Evolutionary conservation across 2,797 vertebrate genomes (phyloP), one percentile per base, ranked within the genome.

Genomic region (Scarus forsteni): DNA sequence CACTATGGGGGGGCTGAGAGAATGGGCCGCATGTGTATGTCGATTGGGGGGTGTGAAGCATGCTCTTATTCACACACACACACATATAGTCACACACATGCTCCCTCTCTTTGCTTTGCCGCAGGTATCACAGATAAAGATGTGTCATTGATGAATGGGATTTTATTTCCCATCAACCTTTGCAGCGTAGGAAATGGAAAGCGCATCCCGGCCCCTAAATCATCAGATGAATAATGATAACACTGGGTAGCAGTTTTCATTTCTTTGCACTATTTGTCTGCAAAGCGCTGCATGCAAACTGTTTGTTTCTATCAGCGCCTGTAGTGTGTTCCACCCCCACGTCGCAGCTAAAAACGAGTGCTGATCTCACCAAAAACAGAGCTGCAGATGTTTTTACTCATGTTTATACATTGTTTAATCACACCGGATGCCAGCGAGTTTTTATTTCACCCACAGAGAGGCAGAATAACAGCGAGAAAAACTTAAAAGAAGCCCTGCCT

Each of bases 121-220:
- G 80, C 87, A 89, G 84, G 90, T 92, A 90, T 88, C 85, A 64
- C 74, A 93, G 92, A 93, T 93, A 93, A 90, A 94, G 90, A 90
- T 73, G 84, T 92, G 92, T 91, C 93, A 93, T 85, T 93, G 92
- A 93, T 93, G 88, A 93, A 93, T 93, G 87, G 85, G 90, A 92
- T 93, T 93, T 92, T 93, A 92, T 93, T 93, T 92, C 90, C 90
- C 90, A 91, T 93, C 92, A 93, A 87, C 89, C 88, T 85, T 90
- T 91, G 90, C 89, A 70, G 77, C 53, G 54, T 84, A 72, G 75
- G 67, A 91, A 88, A 93, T 90, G 89, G 87, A 92, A 92, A 89
- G 86, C 59, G 19, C 85, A 80, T 85, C 80, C 74, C 49, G 19
- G 86, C 70, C 79, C 72, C 87, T 92, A 92, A 92, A 90, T 92